Base-by-base conservation (phyloP, 2,797 vertebrate species). In the Pachyuromys duprasi region DNA sequence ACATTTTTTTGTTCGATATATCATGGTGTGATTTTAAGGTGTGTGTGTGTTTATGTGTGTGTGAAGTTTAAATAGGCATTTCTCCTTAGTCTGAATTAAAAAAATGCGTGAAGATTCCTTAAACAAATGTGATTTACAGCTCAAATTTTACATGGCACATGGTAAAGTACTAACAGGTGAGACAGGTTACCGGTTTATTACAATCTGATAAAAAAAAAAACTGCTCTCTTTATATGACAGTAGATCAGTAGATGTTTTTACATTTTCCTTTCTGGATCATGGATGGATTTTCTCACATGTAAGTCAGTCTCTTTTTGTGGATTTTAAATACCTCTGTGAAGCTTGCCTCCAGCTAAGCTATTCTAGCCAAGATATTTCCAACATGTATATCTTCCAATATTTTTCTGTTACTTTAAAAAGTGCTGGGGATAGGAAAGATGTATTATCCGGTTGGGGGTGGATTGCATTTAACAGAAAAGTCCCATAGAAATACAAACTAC, bases 361-460 rank as follows among this genome's bases (percentile, higher is more conserved):
- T 53, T 91, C 60, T 95, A 53, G 79, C 31, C 15, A 65, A 76
- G n/a, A 83, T 89, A 65, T 60, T 96, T 95, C n/a, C 42, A 89
- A 63, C 39, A 67, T 18, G 39, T 1, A 13, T 28, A 20, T 57
- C 69, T 86, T 72, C 86, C 20, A 55, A 81, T 39, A 79, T 67
- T 78, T 80, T 83, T 60, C 24, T 67, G 17, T 20, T 89, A 8
- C 14, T 39, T 81, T 89, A 39, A 36, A 95, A 57, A 95, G 76
- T 60, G 11, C 31, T 63, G 24, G 31, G 33, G 4, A 33, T 6
- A 1, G 5, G 87, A 45, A n/a, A 36, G 57, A 79, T 72, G 5
- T 81, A 33, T 96, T 92, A 82, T 17, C 90, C 4, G 72, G 55
- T 39, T 28, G 70, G 9, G 80, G 45, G 49, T 57, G 82, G 55